A percentile compares a stretch with the other conserved stretches of the same genome.
These are phyloP conservation scores for Saxidomus purpurata DNA, from an alignment of 1,140 invertebrate genomes.

Conservation along the genomic window DNA sequence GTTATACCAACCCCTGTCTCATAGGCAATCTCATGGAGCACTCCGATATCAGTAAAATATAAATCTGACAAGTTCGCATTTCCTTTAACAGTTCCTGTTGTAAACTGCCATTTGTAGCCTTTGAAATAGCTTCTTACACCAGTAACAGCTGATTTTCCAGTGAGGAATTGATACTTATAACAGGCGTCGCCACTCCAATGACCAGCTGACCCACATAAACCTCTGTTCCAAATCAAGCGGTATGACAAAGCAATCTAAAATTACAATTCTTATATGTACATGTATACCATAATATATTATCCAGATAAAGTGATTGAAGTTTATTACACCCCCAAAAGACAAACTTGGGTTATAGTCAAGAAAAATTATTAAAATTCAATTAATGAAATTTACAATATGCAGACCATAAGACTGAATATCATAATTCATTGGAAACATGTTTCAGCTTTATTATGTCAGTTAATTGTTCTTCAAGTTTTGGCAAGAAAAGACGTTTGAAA, in stretches of 20 bases:
- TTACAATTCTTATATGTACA: not conserved
- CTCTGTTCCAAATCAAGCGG: constrained; percentile 3
- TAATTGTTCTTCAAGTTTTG: too few relatives aligned
- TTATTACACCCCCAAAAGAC: too few relatives aligned
- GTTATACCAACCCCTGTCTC: constrained; percentile 18
- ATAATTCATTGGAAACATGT: too few relatives aligned
- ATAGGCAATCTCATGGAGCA: not conserved
- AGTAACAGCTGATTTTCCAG: not conserved
- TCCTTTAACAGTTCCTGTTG: not conserved
- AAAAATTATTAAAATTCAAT: too few relatives aligned
- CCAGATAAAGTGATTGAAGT: too few relatives aligned
- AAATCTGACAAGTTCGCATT: not conserved
- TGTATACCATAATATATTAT: not conserved
- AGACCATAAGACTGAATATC: too few relatives aligned
- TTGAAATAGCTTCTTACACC: not conserved
- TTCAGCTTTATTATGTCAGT: too few relatives aligned
- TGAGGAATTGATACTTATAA: not conserved
- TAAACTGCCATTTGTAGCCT: constrained; percentile 14
- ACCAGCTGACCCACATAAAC: not conserved
- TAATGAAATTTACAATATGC: too few relatives aligned
- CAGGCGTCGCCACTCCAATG: not conserved
- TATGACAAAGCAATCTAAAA: constrained; percentile 12
- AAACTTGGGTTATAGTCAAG: too few relatives aligned
- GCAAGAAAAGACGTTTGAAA: too few relatives aligned
- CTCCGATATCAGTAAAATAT: constrained; percentile 19